A percentile compares a stretch with the other conserved stretches of the same genome.
Evolutionary conservation across 2,113 vertebrate genomes (phyloP).

Genomic region (Aviceda subcristata): DNA sequence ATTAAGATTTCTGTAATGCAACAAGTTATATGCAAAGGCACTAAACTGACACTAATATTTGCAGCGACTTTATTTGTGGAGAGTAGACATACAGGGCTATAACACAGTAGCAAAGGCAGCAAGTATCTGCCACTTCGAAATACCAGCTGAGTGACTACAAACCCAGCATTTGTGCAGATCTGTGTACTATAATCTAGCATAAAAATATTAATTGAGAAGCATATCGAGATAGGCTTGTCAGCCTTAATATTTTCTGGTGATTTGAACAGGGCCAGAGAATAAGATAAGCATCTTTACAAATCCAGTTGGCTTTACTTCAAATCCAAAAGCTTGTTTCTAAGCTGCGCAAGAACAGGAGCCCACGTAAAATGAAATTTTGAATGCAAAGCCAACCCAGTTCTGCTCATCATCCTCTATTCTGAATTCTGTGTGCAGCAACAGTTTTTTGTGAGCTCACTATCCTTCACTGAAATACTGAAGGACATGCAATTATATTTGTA

Average conservation of each 20-base stretch:
- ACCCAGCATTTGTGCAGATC: background rate
- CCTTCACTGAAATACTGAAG: background rate
- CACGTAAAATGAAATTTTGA: background rate
- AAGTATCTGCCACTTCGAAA: background rate
- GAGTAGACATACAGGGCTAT: background rate
- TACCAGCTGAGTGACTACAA: background rate
- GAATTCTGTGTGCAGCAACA: background rate
- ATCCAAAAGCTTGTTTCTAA: background rate
- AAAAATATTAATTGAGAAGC: background rate
- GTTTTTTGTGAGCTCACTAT: background rate
- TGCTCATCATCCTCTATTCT: background rate
- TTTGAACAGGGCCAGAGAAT: background rate
- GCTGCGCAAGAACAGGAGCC: background rate
- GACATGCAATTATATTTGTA: background rate
- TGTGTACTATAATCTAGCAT: background rate
- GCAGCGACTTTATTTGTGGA: background rate
- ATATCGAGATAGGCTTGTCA: constrained; percentile 2
- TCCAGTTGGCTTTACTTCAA: constrained; percentile 25
- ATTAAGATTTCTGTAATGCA: background rate
- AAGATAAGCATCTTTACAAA: constrained; percentile 36
- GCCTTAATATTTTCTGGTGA: constrained; percentile 14
- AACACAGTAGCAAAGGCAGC: background rate
- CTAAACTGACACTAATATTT: background rate
- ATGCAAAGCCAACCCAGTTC: constrained; percentile 27
- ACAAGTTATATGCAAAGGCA: background rate